Conservation (phyloP, 2,113 vertebrate species). For the Petromus typicus region DNA sequence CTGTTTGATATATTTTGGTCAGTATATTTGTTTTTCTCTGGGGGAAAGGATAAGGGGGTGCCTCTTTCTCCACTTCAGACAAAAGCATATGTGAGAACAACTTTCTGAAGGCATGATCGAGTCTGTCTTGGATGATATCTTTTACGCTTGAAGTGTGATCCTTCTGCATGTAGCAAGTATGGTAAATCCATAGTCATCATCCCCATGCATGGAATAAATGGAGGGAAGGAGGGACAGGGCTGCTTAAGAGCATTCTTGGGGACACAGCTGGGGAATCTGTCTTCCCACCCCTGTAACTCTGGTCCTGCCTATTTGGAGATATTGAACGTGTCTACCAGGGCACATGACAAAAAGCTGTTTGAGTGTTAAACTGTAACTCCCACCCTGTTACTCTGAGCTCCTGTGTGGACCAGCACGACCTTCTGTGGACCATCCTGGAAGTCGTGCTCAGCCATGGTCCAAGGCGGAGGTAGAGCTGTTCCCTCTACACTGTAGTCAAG, state of each 20-base stretch:
- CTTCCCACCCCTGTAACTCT: background rate
- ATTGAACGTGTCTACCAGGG: background rate
- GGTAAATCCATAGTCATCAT: background rate
- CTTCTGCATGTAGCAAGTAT: background rate
- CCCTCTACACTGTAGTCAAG: background rate
- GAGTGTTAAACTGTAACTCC: background rate
- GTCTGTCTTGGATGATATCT: background rate
- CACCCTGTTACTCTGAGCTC: background rate
- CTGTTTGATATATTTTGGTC: background rate
- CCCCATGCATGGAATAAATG: background rate
- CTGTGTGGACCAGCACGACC: background rate
- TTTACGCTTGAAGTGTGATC: background rate
- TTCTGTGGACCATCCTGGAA: background rate
- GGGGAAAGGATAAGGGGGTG: background rate
- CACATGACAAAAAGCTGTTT: background rate
- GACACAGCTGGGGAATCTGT: background rate
- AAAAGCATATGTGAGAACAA: constrained; percentile 21
- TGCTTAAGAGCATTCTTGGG: background rate
- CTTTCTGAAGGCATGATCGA: background rate
- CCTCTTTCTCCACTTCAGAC: background rate
- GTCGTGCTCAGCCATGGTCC: background rate
- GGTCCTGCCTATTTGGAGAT: background rate
- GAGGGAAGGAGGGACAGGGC: background rate
- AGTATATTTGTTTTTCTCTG: background rate
- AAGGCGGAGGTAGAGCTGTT: background rate